Percentiles rank a stretch among this genome's conserved stretches.
Evolutionary conservation across 2,113 vertebrate species (phyloP).

Genomic region (Barnardius zonarius): DNA sequence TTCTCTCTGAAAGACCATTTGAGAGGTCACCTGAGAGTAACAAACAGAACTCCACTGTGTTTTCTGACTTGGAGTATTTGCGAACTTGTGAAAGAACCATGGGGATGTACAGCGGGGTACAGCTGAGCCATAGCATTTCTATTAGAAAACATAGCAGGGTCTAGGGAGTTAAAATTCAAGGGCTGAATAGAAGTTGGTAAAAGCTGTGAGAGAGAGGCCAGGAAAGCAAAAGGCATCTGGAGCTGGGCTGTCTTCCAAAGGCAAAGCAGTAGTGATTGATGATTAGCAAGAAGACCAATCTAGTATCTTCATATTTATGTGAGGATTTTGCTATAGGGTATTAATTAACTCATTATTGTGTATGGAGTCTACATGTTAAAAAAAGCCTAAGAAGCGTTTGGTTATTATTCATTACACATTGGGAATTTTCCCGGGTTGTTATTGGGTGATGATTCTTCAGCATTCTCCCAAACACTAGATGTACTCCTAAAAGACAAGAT

Average conservation of each 20-base stretch:
- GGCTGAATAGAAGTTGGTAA: not conserved
- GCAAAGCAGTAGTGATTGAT: not conserved
- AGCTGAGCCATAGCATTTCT: not conserved
- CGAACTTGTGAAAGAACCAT: not conserved
- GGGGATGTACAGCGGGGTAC: not conserved
- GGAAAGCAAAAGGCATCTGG: constrained; percentile 15
- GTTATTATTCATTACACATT: not conserved
- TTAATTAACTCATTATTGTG: not conserved
- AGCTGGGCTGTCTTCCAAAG: not conserved
- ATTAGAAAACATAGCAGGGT: not conserved
- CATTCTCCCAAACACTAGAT: not conserved
- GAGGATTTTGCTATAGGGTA: not conserved
- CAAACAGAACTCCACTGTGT: constrained; percentile 15
- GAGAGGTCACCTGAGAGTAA: constrained; percentile 25
- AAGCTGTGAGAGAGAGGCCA: not conserved
- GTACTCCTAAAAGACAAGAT: constrained; percentile 9
- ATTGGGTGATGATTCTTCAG: not conserved
- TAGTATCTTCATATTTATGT: not conserved
- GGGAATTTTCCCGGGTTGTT: not conserved
- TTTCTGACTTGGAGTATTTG: constrained; percentile 9
- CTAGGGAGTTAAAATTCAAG: constrained; percentile 33
- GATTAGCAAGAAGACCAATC: not conserved
- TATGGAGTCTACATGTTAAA: not conserved
- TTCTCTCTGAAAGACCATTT: constrained; percentile 26
- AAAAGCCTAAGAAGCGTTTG: not conserved